Base-by-base conservation (phyloP, 2,797 vertebrate species). In the Clarias pachynema region DNA sequence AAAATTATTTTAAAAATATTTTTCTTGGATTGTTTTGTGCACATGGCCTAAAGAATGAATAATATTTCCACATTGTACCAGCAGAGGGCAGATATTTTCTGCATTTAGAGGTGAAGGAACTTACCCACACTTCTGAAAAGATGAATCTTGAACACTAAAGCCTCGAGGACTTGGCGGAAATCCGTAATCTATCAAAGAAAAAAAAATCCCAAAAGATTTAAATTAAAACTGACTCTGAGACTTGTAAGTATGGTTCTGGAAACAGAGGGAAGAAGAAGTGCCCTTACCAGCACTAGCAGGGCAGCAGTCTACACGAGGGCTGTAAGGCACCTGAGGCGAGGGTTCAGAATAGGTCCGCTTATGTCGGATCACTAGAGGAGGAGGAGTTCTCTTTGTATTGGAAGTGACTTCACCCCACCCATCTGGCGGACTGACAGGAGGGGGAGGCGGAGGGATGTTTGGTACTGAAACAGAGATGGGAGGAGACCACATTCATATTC, bases 331-430 rank as follows among this genome's bases (percentile, higher is more conserved):
- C 49, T 90, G 90, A 16, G 93, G 91, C 0, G 73, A 87, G 26
- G 95, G 96, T 89, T 97, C 96, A 0, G 95, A 97, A 77, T 94
- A 93, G 66, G 94, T 95, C 73, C 94, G 92, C 91, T 96, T 96
- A 93, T 96, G 95, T 40, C 95, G 93, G 82, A 92, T 91, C 53
- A 90, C 89, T 16, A 94, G 89, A 29, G 93, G 89, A 16, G 91
- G 93, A 69, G 94, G 92, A 40, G 92, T 94, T 34, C 87, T 84
- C 89, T 92, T 95, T 89, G 90, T 95, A 80, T 86, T 75, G 75
- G 85, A 80, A 57, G 22, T 81, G 20, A 85, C 85, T 69, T 90
- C 89, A 65, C 81, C 86, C 86, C 89, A 84, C 22, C 86, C 92
- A 57, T 87, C 87, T 10, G 92, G 89, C 0, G 84, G 89, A 84